These are phyloP conservation scores for Periophthalmus magnuspinnatus DNA, from an alignment of 2,797 vertebrate species.

Conservation along the genomic window DNA sequence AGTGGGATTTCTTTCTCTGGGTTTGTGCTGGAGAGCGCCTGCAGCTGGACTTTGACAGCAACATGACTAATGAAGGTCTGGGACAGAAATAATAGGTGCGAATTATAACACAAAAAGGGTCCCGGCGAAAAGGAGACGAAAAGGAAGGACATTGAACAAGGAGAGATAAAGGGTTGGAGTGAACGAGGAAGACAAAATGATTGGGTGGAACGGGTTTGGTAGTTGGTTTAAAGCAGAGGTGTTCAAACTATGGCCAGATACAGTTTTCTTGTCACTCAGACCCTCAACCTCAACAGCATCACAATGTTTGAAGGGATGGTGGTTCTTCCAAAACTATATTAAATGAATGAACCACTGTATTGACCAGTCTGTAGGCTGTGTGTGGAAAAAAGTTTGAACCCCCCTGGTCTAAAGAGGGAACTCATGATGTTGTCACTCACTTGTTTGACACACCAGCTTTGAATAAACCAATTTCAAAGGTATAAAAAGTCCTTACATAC, in stretches of 20 bases:
- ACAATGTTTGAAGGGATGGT: too few species aligned
- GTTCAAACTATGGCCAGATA: too few species aligned
- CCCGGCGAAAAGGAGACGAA: slow-evolving; percentile 52
- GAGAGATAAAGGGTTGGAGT: slow-evolving; percentile 34
- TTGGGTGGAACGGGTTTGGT: slow-evolving; percentile 8
- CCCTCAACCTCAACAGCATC: too few species aligned
- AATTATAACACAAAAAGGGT: slow-evolving; percentile 75
- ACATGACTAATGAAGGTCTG: slow-evolving; percentile 97
- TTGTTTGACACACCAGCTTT: neutral
- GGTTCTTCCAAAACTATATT: too few species aligned
- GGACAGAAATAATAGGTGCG: slow-evolving; percentile 95
- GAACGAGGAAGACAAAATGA: slow-evolving; percentile 29
- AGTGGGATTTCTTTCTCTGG: slow-evolving; percentile 27
- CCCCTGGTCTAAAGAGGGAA: too few species aligned
- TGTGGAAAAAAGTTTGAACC: too few species aligned
- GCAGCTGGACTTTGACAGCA: slow-evolving; percentile 90
- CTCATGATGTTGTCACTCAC: neutral
- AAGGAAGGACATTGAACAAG: slow-evolving; percentile 62
- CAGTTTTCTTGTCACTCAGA: too few species aligned
- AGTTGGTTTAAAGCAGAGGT: too few species aligned
- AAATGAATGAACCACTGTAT: too few species aligned
- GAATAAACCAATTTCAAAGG: too few species aligned
- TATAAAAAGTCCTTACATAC: too few species aligned
- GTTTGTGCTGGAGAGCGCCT: slow-evolving; percentile 56
- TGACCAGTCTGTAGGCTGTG: too few species aligned